Base-by-base conservation (phyloP, 2,888 invertebrate genomes). In the Andrena dorsata region DNA sequence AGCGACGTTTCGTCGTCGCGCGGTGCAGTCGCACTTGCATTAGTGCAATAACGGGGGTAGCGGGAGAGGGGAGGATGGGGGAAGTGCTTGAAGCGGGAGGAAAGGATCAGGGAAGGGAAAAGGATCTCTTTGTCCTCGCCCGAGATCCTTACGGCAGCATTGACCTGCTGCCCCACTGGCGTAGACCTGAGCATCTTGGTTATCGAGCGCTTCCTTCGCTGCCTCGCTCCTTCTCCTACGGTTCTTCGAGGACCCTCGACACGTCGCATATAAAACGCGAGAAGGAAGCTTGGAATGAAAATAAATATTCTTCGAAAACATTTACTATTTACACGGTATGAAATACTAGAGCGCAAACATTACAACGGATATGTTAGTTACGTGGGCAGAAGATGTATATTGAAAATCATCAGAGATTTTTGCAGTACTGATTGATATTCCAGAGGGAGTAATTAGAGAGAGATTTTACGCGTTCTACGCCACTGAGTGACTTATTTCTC, bases 111-210 rank as follows among this genome's bases (percentile, higher is more conserved):
- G 76, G 79, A 82, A 82, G 81, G 84, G 84, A 85, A 41, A 87
- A 88, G 86, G 86, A 86, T 88, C 88, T 89, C 90, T 90, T 90
- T 90, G 88, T 90, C 90, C 90, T 86, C 89, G 56, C 85, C 56
- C 73, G 70, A 84, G 84, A 90, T 86, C 87, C 87, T 89, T 86
- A 82, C 82, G 74, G 90, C 88, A 86, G 87, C 87, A 87, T 89
- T 90, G 90, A 90, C 90, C 90, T 89, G 90, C 84, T 89, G 85
- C 72, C 81, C 72, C 90, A 90, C 78, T 89, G 89, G 89, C 90
- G 90, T 89, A 86, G 90, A 74, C 72, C 72, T 60, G 20, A 51
- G 35, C 56, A 69, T 69, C 80, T 69, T 53, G n/a, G 69, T 80
- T 28, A 69, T 85, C 49, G 47, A 64, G 26, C 66, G 32, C 53